These are phyloP conservation scores for Forbesichthys papilliferus DNA, from an alignment of 2,113 vertebrate species.

Conservation along the genomic window DNA sequence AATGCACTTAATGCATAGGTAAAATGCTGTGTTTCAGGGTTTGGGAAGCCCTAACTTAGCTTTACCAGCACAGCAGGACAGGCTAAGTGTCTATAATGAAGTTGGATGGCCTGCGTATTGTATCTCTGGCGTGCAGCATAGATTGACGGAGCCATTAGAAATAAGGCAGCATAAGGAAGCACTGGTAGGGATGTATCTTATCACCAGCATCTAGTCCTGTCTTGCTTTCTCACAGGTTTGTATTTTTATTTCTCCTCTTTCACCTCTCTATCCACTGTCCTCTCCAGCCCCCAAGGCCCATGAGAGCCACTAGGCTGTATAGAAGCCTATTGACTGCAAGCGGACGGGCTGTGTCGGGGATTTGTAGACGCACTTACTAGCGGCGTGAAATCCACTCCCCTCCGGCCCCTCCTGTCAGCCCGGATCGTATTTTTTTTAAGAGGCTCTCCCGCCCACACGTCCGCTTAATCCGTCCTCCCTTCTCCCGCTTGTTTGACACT, in stretches of 20 bases:
- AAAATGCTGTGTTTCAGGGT: neutral
- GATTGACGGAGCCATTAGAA: conserved; percentile 20
- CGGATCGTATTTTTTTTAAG: neutral
- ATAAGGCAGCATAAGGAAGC: conserved; percentile 14
- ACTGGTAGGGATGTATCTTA: conserved; percentile 10
- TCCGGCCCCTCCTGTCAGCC: conserved; percentile 25
- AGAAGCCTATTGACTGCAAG: conserved; percentile 69
- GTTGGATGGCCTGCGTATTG: conserved; percentile 23
- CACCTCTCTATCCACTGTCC: neutral
- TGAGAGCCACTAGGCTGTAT: conserved; percentile 43
- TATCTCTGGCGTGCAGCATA: conserved; percentile 28
- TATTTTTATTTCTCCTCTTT: neutral
- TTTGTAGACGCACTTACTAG: conserved; percentile 66
- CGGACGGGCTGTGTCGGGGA: conserved; percentile 40
- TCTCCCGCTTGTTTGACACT: conserved; percentile 12
- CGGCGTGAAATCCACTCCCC: conserved; percentile 59
- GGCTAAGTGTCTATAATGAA: conserved; percentile 18
- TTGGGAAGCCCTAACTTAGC: neutral
- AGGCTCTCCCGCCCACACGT: conserved; percentile 28
- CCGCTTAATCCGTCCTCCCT: conserved; percentile 29
- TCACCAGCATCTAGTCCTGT: conserved; percentile 18
- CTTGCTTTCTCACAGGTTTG: neutral
- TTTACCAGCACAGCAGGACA: neutral
- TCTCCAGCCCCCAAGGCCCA: conserved; percentile 18
- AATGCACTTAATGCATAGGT: neutral